Base-by-base conservation (phyloP, 2,797 vertebrate genomes). In the Triplophysa bombifrons region DNA sequence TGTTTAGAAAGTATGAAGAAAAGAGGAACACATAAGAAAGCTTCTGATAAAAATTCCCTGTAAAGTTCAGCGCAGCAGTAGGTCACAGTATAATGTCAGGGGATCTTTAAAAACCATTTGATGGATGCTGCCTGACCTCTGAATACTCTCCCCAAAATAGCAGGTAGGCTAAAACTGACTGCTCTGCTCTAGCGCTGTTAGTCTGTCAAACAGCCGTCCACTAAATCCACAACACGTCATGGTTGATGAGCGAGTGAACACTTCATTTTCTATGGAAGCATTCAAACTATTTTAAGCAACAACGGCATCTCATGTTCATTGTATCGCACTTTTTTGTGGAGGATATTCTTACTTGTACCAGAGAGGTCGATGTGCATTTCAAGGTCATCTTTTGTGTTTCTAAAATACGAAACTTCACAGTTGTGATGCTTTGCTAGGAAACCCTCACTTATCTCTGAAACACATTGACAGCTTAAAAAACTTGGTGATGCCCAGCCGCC, bases 71-170 rank as follows among this genome's bases (percentile, higher is more conserved):
- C 41, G 2, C 75, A 78, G 64, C 34, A 64, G 48, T 67, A 38
- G 58, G 14, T 38, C 11, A 71, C 14, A 8, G 11, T 64, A 55
- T 63, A 61, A 73, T 58, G 46, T 69, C 75, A 55, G 66, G 25
- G 25, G 70, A 73, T 27, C 69, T 78, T 78, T 77, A 78, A 78
- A 48, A 69, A 51, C 30, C 17, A 20, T 51, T 50, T 74, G 81
- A 72, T 68, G 25, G 68, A 76, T 53, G 19, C 25, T 16, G 48
- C 11, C 50, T 41, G 65, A 78, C 75, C 65, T 55, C 56, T 30
- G 55, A 56, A 74, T 74, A 67, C 41, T 22, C 17, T 20, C 53
- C 75, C 56, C 73, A 56, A 82, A 78, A 82, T 74, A 82, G 81
- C 76, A 48, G 38, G 19, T 12, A 30, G 53, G 14, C 44, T 30